Base-by-base conservation (phyloP, 37 sponge, comb jelly and placozoan species). In the Eunapius fragilis region DNA sequence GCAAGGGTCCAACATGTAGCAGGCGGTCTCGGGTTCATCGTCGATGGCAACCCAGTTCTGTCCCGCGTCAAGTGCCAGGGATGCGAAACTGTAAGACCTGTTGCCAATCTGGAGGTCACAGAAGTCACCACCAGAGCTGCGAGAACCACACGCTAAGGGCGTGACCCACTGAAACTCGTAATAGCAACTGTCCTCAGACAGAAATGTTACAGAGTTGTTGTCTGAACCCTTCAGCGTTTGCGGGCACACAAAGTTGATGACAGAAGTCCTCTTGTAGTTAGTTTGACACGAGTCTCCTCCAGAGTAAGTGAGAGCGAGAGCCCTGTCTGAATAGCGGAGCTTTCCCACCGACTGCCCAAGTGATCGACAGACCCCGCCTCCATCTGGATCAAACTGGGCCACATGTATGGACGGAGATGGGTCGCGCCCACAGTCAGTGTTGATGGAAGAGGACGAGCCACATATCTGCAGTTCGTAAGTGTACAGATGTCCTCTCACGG, bases 121-220 rank as follows among this genome's bases (percentile, higher is more conserved):
- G 19, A 69, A 72, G 13, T 36, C n/a, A n/a, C n/a, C 82, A 0
- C 76, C 82, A 2, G 84, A 70, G 48, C 72, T 79, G 14, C 79
- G 36, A 2, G 81, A 30, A 0, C 76, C 45, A 74, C 93, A 93
- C 19, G 93, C 93, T 0, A 86, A 71, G 3, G 80, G 76, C 69
- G 93, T 87, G 23, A 89, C 76, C 93, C 93, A 93, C 82, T 89
- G 87, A 80, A 93, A 93, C 71, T 80, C 34, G 71, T 93, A 93
- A 30, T 89, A 76, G 47, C 93, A 93, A 67, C 89, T 72, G n/a
- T 87, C 81, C 31, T 89, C 90, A 0, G 72, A 84, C 33, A 83
- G 67, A 79, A 82, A 91, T 19, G 71, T 33, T 4, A 86, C 25
- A 0, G 72, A 67, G 58, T 50, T 84, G 37, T 71, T 77, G 26